phyloP scores from a whole-genome alignment of 2,888 invertebrate genomes.

The Linnaemya vulpina region DNA sequence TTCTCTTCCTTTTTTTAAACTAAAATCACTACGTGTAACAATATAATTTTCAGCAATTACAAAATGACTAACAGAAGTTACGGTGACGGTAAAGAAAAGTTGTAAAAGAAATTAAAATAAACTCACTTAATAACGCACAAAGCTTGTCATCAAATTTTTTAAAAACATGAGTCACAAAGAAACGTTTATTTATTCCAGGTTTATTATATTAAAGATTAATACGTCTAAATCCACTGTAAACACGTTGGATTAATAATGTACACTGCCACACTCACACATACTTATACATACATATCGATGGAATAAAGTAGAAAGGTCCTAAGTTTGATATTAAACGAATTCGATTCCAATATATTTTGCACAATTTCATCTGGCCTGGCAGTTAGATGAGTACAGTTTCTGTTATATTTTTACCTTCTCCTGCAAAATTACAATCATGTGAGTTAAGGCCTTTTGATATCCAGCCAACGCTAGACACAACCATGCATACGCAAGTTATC shows the following conservation, averaged over 20 bases:
- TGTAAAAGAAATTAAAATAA: not conserved
- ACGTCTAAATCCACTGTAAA: constrained; percentile 33
- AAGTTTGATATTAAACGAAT: too few species aligned
- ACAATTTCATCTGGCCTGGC: too few species aligned
- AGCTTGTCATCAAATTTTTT: constrained; percentile 21
- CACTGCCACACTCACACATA: not conserved
- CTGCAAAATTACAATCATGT: too few species aligned
- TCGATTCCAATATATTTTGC: too few species aligned
- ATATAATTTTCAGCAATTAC: constrained; percentile 1
- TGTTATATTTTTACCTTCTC: too few species aligned
- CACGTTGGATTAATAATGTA: constrained; percentile 34
- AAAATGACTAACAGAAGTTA: not conserved
- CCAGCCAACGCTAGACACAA: too few species aligned
- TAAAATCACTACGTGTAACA: not conserved
- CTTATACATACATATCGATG: not conserved
- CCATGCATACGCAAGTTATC: too few species aligned
- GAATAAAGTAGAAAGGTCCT: too few species aligned
- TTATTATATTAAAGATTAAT: constrained; percentile 2
- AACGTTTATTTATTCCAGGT: constrained; percentile 3
- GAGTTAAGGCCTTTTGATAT: too few species aligned
- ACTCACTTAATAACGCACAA: constrained; percentile 1
- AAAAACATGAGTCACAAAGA: not conserved
- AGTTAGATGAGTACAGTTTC: too few species aligned
- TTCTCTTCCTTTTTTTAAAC: too few species aligned
- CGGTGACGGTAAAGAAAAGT: not conserved